These are phyloP conservation scores for Argya squamiceps DNA, from an alignment of 2,797 vertebrate species.

Conservation along the genomic window DNA sequence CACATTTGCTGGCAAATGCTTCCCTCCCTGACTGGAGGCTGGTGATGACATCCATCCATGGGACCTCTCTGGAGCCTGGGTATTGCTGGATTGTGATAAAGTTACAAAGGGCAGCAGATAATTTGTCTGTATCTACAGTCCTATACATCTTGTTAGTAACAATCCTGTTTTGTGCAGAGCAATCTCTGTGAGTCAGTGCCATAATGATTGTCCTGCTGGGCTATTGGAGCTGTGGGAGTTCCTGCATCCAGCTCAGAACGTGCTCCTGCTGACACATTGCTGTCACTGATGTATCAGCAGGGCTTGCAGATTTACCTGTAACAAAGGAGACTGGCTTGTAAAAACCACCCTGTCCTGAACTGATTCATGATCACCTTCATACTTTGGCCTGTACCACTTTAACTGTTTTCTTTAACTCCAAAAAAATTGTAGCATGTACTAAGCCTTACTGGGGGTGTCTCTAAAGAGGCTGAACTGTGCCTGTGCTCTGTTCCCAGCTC, in stretches of 20 bases:
- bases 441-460: neutral
- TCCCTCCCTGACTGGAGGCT: neutral
- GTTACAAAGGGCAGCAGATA: neutral
- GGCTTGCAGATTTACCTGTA: neutral
- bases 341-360: fast-evolving
- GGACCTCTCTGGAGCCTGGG: too few species aligned
- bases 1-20: neutral
- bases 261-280: fast-evolving
- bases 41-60: fast-evolving
- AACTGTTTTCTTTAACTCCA: neutral
- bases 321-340: neutral
- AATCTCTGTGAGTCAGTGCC: neutral
- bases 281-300: neutral
- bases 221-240: fast-evolving
- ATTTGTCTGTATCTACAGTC: fast-evolving
- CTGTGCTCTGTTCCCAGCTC: neutral
- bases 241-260: fast-evolving
- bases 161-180: neutral
- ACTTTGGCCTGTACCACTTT: neutral
- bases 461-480: neutral
- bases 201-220: neutral
- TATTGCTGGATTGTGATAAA: neutral
- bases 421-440: neutral
- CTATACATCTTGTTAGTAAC: neutral
- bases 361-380: neutral